Percentiles rank a stretch among this genome's conserved stretches.
Evolutionary conservation across 2,888 invertebrate species (phyloP).

Genomic region (Thera britannica): DNA sequence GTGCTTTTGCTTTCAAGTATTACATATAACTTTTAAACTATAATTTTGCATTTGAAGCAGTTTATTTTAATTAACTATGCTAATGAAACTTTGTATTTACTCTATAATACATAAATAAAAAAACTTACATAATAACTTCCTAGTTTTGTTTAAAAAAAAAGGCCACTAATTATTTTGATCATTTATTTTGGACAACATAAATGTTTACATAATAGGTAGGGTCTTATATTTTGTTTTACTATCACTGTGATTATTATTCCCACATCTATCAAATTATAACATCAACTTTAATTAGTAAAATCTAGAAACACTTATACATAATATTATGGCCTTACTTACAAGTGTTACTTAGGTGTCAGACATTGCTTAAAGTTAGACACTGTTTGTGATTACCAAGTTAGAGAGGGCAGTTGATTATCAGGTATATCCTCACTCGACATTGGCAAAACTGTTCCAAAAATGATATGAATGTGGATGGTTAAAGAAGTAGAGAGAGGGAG

Average conservation of each 20-base stretch:
- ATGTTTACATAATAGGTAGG: constrained; percentile 28
- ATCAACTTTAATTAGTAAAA: constrained; percentile 18
- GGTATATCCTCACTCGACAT: too few relatives aligned
- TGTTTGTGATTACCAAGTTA: too few relatives aligned
- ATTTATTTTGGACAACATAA: constrained; percentile 38
- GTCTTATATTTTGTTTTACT: constrained; percentile 1
- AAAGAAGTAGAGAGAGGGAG: too few relatives aligned
- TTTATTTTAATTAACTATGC: constrained; percentile 40
- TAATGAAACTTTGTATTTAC: constrained; percentile 25
- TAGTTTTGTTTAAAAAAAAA: constrained; percentile 7
- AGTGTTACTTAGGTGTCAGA: too few relatives aligned
- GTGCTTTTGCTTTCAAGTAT: constrained; percentile 40
- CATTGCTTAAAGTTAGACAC: too few relatives aligned
- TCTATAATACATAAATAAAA: constrained; percentile 26
- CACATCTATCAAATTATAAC: constrained; percentile 12
- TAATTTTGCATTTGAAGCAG: constrained; percentile 43
- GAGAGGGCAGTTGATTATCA: too few relatives aligned
- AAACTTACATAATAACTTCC: constrained; percentile 8
- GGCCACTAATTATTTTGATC: constrained; percentile 7
- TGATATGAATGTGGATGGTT: too few relatives aligned
- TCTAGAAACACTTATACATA: not conserved
- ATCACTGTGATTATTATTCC: constrained; percentile 1
- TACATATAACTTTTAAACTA: constrained; percentile 34
- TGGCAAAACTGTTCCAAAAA: too few relatives aligned
- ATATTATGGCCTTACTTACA: too few relatives aligned